Percentiles rank a stretch among this genome's conserved stretches.
Evolutionary conservation across 2,797 vertebrate genomes (phyloP).

Genomic region (Sciurus vulgaris): DNA sequence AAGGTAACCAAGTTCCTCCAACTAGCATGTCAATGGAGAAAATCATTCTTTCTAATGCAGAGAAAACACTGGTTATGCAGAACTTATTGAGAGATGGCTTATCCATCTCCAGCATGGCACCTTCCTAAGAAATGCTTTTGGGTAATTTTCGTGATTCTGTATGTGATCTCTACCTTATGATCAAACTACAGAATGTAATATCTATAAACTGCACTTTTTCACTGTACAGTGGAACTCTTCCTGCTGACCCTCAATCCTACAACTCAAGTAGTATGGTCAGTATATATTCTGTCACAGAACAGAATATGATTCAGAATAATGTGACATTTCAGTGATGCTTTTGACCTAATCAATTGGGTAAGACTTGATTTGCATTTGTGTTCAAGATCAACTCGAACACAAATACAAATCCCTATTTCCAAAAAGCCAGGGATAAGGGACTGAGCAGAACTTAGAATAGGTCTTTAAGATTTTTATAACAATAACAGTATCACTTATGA

Average conservation of each 20-base stretch:
- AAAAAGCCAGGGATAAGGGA: too few species aligned
- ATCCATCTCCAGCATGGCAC: neutral
- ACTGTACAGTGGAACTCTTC: neutral
- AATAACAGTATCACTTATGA: too few species aligned
- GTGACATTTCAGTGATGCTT: neutral
- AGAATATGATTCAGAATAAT: neutral
- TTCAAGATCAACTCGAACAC: too few species aligned
- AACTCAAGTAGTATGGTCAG: neutral
- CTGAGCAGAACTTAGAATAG: too few species aligned
- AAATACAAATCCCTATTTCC: too few species aligned
- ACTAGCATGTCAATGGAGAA: neutral
- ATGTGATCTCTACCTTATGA: neutral
- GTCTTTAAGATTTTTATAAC: too few species aligned
- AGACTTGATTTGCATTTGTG: too few species aligned
- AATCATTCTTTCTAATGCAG: neutral
- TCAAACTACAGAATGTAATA: conserved; percentile 34
- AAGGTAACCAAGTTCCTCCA: neutral
- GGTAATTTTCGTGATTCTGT: neutral
- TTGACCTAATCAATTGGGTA: neutral
- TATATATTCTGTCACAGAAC: neutral
- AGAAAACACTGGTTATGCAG: neutral
- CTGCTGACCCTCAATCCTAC: neutral
- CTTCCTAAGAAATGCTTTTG: neutral
- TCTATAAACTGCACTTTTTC: neutral
- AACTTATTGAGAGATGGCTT: neutral